These are phyloP conservation scores for Cephonodes hylas DNA, from an alignment of 2,888 invertebrate genomes.

Conservation along the genomic window DNA sequence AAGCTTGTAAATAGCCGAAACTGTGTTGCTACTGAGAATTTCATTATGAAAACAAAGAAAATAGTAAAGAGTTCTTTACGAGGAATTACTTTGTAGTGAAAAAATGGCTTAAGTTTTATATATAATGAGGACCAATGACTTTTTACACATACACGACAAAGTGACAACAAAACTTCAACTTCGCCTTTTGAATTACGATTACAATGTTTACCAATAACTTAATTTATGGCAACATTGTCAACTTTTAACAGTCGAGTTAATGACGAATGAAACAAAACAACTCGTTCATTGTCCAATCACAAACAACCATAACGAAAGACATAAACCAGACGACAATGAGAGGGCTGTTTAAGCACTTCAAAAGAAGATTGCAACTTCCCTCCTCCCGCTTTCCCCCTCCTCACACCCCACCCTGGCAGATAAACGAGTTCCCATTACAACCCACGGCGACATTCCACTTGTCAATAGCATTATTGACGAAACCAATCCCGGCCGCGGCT, in stretches of 20 bases:
- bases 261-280: neutral
- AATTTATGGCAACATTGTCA: neutral
- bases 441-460: conserved; percentile 17
- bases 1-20: too few relatives aligned
- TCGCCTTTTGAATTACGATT: too few relatives aligned
- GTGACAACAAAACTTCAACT: too few relatives aligned
- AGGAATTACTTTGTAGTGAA: too few relatives aligned
- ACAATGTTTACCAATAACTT: too few relatives aligned
- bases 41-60: too few relatives aligned
- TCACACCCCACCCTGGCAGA: neutral
- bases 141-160: too few relatives aligned
- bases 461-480: conserved; percentile 31
- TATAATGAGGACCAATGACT: too few relatives aligned
- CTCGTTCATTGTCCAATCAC: neutral
- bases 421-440: conserved; percentile 13
- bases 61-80: too few relatives aligned
- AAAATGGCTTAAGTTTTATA: too few relatives aligned
- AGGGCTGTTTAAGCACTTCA: neutral
- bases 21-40: too few relatives aligned
- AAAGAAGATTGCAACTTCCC: neutral
- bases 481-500: conserved; percentile 28
- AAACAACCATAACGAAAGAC: neutral
- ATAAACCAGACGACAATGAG: neutral
- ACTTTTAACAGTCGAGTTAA: neutral
- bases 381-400: neutral